These are phyloP conservation scores for Ianthella basta DNA, from an alignment of 37 sponge, comb jelly and placozoan species.

Conservation along the genomic window DNA sequence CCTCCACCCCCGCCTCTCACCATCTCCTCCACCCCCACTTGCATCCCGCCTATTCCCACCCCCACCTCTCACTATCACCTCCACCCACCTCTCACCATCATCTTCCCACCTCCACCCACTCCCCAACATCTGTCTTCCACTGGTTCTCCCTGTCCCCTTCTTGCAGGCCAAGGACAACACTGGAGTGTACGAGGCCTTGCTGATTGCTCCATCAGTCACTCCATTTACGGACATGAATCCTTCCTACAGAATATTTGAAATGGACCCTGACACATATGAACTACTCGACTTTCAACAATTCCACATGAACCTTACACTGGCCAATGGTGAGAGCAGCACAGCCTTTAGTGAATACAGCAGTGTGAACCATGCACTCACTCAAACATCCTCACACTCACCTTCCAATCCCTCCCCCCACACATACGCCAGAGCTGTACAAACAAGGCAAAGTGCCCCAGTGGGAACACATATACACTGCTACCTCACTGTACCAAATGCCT, in stretches of 20 bases:
- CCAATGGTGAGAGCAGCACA: conserved; percentile 72
- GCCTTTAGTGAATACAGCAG: not conserved
- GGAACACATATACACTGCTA: conserved; percentile 59
- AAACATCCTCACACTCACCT: no score
- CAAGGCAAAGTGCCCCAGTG: conserved; percentile 37
- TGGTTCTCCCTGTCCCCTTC: no score
- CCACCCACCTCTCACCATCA: no score
- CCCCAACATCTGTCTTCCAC: not conserved
- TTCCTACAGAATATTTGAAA: conserved; percentile 69
- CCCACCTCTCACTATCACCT: no score
- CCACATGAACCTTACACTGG: conserved; percentile 72
- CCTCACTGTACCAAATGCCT: conserved; percentile 47
- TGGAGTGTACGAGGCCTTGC: conserved; percentile 60
- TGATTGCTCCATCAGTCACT: conserved; percentile 79
- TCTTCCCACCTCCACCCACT: conserved; percentile 27
- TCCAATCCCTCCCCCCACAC: not conserved
- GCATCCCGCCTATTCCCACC: no score
- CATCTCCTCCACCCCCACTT: no score
- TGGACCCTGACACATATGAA: conserved; percentile 53
- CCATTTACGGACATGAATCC: conserved; percentile 62
- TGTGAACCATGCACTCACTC: no score
- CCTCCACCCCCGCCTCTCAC: not conserved
- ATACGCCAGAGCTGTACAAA: conserved; percentile 26
- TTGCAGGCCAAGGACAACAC: conserved; percentile 53
- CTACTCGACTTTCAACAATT: conserved; percentile 77